Base-by-base conservation (phyloP, 53 echinoderm and acorn worm species). In the Crossaster papposus region DNA sequence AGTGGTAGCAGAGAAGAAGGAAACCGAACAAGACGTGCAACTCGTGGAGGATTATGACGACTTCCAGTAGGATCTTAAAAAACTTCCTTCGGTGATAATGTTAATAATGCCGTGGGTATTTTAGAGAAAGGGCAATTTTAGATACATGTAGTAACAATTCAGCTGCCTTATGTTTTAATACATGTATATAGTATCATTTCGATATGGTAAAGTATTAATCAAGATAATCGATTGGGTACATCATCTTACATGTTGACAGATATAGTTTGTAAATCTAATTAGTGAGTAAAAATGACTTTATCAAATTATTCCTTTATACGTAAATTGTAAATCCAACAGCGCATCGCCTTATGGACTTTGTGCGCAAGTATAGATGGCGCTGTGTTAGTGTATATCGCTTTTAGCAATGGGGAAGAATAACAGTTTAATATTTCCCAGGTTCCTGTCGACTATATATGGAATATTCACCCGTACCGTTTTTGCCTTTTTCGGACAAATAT, bases 1-100 rank as follows among this genome's bases (percentile, higher is more conserved):
- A 36, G 54, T 77, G n/a, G 76, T 87, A 1, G 87, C 87, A 14
- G 87, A 87, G n/a, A 58, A 31, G 14, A 36, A 24, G n/a, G 79
- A 52, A 17, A 51, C 9, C 51, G 79, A 79, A 33, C 33, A 36
- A 35, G 75, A 74, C 15, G 75, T 74, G 75, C 75, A 74, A 36
- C 12, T 74, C 31, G 75, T 74, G 10, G 75, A 74, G 17, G 17
- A 74, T 10, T 33, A 17, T 33, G 75, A 74, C 15, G 75, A 74
- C 35, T 74, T 35, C 75, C 35, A 74, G 20, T 74, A 74, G 14
- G 14, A 17, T 71, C 36, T 15, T 2, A 4, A 71, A 71, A 17
- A 62, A 23, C 62, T 0, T 62, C 62, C 12, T 3, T 62, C 62
- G 17, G 5, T 44, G 62, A 62, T 28, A 68, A 68, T 68, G 28